These are phyloP conservation scores for Cryptus armator DNA, from an alignment of 2,888 invertebrate genomes.

Conservation along the genomic window DNA sequence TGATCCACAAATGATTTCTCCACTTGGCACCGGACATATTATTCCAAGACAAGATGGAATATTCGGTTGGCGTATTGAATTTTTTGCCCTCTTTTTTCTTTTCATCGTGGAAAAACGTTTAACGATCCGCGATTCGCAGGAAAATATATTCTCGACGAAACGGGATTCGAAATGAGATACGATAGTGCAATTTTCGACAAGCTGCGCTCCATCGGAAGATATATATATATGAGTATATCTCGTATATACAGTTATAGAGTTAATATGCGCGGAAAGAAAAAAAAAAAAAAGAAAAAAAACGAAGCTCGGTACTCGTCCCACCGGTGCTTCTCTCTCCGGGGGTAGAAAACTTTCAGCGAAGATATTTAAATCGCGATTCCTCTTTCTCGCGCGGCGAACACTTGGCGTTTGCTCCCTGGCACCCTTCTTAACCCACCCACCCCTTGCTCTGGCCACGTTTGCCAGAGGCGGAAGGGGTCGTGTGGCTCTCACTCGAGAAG, in stretches of 20 bases:
- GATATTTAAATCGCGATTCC: conserved; percentile 77
- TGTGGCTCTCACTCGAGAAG: conserved; percentile 46
- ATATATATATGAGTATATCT: conserved; percentile 46
- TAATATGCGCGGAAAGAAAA: not conserved
- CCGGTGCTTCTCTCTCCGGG: conserved; percentile 16
- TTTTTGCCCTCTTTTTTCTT: not conserved
- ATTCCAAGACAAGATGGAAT: conserved; percentile 3
- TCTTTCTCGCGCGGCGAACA: conserved; percentile 56
- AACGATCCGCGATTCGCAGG: conserved; percentile 37
- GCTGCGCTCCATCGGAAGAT: conserved; percentile 72
- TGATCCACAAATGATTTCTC: conserved; percentile 30
- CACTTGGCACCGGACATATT: conserved; percentile 19
- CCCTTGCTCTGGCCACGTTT: conserved; percentile 3
- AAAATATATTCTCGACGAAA: conserved; percentile 41
- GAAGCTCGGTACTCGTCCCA: conserved; percentile 25
- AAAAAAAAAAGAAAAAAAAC: not conserved
- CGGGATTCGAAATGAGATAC: conserved; percentile 43
- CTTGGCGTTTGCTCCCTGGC: conserved; percentile 59
- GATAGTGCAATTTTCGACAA: conserved; percentile 73
- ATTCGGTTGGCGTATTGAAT: conserved; percentile 55
- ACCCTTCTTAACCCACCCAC: conserved; percentile 35
- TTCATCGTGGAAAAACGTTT: conserved; percentile 42
- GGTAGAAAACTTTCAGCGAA: conserved; percentile 72
- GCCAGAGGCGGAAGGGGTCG: conserved; percentile 37
- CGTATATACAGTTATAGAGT: not conserved